Evolutionary conservation across 1,140 invertebrate genomes (phyloP).

Genomic region (Medauroidea extradentata): DNA sequence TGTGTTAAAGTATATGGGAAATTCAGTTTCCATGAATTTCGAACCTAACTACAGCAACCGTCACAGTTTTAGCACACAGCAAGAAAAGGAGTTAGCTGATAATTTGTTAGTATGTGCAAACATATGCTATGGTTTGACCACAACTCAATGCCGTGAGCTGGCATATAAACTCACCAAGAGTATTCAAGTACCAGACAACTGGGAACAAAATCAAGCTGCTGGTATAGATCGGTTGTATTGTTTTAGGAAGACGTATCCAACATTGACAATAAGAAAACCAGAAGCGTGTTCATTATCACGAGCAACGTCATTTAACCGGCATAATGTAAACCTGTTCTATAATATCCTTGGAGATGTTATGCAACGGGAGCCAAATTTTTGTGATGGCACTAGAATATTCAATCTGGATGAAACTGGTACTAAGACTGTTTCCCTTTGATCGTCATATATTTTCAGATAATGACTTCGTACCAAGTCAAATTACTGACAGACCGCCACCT

Average conservation of each 20-base stretch:
- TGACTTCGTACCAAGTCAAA: conserved; percentile 33
- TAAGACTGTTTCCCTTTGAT: conserved; percentile 38
- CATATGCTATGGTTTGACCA: conserved; percentile 32
- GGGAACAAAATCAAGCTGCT: conserved; percentile 34
- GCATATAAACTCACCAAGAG: too few relatives aligned
- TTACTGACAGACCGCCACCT: conserved; percentile 33
- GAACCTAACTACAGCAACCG: too few relatives aligned
- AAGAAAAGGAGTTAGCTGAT: background rate
- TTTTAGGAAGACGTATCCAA: conserved; percentile 38
- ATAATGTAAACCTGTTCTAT: conserved; percentile 39
- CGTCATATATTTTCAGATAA: conserved; percentile 32
- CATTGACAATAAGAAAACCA: conserved; percentile 38
- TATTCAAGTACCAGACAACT: too few relatives aligned
- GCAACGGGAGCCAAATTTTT: conserved; percentile 14
- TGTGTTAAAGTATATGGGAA: too few relatives aligned
- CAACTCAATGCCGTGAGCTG: conserved; percentile 20
- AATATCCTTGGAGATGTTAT: conserved; percentile 34
- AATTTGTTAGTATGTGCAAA: conserved; percentile 12
- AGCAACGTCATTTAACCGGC: conserved; percentile 44
- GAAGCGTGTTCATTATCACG: conserved; percentile 40
- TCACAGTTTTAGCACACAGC: too few relatives aligned
- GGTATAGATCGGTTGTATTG: conserved; percentile 36
- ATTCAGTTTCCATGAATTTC: too few relatives aligned
- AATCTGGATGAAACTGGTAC: conserved; percentile 37
- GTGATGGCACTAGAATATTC: conserved; percentile 23